phyloP scores from a whole-genome alignment of 2,113 vertebrate genomes.

The Platanista minor region DNA sequence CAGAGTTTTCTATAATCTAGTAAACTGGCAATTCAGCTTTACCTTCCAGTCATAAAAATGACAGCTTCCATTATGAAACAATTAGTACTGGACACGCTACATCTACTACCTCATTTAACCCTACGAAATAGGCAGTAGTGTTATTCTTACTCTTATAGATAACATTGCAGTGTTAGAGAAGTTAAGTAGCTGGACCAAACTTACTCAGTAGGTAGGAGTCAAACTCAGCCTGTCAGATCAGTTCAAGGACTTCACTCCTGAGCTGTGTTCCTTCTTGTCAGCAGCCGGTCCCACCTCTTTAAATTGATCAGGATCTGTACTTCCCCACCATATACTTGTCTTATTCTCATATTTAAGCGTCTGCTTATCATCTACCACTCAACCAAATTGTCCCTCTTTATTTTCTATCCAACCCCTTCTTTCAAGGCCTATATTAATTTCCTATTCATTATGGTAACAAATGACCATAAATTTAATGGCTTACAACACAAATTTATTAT shows the following conservation, averaged over 20 bases:
- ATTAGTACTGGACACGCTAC: not conserved
- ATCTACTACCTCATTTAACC: not conserved
- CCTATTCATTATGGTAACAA: not conserved
- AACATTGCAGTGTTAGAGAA: not conserved
- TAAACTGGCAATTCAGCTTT: not conserved
- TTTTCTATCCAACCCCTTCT: not conserved
- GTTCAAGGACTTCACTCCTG: not conserved
- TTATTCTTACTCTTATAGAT: not conserved
- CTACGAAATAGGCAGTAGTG: not conserved
- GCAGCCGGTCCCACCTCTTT: not conserved
- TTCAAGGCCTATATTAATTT: not conserved
- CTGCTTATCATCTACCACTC: not conserved
- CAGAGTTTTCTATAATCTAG: not conserved
- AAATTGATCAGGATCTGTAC: not conserved
- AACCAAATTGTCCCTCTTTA: not conserved
- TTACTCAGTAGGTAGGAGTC: not conserved
- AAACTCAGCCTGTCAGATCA: not conserved
- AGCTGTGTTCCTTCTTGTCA: not conserved
- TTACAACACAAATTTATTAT: not conserved
- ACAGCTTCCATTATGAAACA: not conserved
- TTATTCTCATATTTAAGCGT: not conserved
- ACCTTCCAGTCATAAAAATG: not conserved
- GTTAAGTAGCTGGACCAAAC: not conserved
- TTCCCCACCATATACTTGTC: not conserved
- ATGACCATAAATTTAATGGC: not conserved